Percentiles rank a stretch among this genome's conserved stretches.
Conservation (phyloP, 2,113 vertebrate genomes). For the Cygnus atratus region DNA sequence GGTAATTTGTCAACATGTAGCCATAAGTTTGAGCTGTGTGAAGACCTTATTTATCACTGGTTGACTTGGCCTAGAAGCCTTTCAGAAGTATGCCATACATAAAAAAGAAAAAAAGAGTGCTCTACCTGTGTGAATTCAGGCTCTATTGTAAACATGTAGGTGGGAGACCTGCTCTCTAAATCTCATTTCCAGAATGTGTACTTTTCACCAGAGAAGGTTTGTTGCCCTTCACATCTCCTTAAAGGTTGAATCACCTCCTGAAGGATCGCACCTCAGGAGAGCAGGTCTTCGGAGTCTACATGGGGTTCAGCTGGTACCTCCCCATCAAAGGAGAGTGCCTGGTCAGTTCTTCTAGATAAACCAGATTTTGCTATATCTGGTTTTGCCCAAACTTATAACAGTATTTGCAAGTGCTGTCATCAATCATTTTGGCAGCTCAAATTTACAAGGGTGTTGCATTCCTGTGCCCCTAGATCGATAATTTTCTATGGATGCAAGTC, state of each 20-base stretch:
- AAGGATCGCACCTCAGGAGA: neutral
- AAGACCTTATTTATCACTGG: slow-evolving; percentile 33
- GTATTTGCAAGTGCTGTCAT: neutral
- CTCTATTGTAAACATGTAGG: neutral
- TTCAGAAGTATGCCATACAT: neutral
- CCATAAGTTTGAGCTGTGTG: neutral
- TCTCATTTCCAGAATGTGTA: neutral
- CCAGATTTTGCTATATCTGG: neutral
- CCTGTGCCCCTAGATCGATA: fast-evolving
- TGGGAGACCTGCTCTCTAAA: neutral
- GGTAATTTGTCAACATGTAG: slow-evolving; percentile 41
- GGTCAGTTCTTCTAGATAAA: neutral
- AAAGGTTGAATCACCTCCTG: neutral
- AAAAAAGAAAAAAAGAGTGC: neutral
- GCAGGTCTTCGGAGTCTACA: neutral
- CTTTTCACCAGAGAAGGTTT: neutral
- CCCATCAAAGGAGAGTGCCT: neutral
- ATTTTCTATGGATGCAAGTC: neutral
- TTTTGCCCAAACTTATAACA: neutral
- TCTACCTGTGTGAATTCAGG: neutral
- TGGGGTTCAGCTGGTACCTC: neutral
- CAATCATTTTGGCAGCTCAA: neutral
- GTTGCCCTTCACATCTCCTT: neutral
- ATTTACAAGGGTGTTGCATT: neutral
- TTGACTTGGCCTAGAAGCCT: neutral